Evolutionary conservation across 2,113 vertebrate species (phyloP).

Genomic region (Nothocercus julius): DNA sequence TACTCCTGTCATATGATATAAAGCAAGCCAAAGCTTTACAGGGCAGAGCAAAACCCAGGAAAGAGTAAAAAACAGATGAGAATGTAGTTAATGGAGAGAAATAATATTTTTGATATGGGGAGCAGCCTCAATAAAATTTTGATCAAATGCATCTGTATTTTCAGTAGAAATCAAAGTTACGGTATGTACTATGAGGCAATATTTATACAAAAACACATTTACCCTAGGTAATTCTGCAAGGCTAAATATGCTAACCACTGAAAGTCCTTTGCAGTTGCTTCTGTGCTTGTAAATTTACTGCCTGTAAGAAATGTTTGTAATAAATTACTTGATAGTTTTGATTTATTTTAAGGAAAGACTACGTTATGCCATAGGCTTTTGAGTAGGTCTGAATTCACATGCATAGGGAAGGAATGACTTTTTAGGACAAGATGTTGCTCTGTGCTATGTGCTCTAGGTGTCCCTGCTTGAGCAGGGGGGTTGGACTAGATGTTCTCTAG

Average conservation of each 20-base stretch:
- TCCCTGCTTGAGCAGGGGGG: no score
- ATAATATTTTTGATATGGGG: neutral
- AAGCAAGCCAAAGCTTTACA: neutral
- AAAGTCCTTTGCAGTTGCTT: neutral
- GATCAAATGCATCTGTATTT: neutral
- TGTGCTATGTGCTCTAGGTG: no score
- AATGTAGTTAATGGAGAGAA: neutral
- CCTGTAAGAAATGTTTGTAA: neutral
- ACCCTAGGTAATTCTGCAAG: neutral
- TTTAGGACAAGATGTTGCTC: neutral
- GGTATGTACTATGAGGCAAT: neutral
- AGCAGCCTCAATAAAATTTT: neutral
- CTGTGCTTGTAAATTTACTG: neutral
- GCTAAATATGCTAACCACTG: neutral
- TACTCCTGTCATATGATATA: neutral
- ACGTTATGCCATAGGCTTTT: neutral
- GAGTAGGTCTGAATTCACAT: neutral
- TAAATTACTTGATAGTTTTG: neutral
- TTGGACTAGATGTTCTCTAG: no score
- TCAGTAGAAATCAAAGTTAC: neutral
- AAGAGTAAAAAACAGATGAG: slow-evolving; percentile 41
- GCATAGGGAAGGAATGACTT: neutral
- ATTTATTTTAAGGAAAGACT: neutral
- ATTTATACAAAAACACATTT: neutral
- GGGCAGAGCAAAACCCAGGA: neutral